These are phyloP conservation scores for Talpa occidentalis DNA, from an alignment of 2,113 vertebrate genomes.

Conservation along the genomic window DNA sequence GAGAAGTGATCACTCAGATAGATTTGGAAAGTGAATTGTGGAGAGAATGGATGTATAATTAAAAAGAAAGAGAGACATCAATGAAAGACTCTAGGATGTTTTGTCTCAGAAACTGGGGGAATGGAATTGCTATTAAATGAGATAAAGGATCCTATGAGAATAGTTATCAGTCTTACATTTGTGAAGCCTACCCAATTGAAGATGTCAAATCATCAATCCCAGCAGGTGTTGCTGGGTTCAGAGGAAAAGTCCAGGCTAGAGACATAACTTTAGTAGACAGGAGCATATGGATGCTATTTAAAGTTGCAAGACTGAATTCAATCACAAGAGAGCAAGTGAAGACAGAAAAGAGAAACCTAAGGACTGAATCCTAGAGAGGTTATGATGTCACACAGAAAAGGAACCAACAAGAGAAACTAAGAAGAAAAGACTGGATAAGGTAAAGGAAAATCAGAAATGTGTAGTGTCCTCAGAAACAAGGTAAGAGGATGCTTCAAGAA, in stretches of 20 bases:
- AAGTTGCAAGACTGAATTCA: not conserved
- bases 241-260: not conserved
- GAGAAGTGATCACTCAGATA: not conserved
- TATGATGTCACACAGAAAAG: not conserved
- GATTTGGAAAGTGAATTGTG: not conserved
- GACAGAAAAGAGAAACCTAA: not conserved
- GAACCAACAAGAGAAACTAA: not conserved
- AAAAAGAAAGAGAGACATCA: not conserved
- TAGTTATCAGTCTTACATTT: not conserved
- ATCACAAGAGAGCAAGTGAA: not conserved
- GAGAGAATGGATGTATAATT: not conserved
- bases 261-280: not conserved
- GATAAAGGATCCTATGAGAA: not conserved
- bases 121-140: not conserved
- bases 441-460: not conserved
- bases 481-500: not conserved
- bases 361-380: not conserved
- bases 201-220: not conserved
- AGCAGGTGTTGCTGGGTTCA: not conserved
- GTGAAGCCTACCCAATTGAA: not conserved
- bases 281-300: not conserved
- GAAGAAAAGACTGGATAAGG: not conserved
- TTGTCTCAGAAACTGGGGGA: not conserved
- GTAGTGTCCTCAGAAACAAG: not conserved
- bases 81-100: not conserved